Evolutionary conservation across 2,113 vertebrate genomes (phyloP).

Genomic region (Marmota flaviventris): DNA sequence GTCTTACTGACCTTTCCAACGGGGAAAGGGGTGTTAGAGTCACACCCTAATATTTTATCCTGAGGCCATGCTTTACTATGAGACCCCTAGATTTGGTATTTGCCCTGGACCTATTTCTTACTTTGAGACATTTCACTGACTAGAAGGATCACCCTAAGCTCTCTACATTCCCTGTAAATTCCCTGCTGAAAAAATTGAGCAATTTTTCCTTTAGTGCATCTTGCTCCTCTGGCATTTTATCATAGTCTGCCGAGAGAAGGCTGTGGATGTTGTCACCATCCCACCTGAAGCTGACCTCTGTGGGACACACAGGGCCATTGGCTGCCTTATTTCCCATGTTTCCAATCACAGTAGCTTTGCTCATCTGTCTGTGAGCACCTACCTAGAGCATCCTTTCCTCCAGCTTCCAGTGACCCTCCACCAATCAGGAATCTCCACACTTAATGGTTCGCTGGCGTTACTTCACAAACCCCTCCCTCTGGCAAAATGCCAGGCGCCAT

Average conservation of each 20-base stretch:
- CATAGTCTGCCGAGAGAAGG: background rate
- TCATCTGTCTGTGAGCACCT: background rate
- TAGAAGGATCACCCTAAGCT: background rate
- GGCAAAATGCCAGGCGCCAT: too few relatives aligned
- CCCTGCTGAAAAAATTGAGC: background rate
- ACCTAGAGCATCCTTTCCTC: too few relatives aligned
- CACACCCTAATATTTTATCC: background rate
- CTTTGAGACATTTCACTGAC: background rate
- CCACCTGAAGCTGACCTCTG: background rate
- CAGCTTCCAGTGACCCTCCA: background rate
- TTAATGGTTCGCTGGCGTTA: too few relatives aligned
- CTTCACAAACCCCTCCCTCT: too few relatives aligned
- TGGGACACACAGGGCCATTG: background rate
- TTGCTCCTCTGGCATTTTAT: background rate
- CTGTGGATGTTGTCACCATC: background rate
- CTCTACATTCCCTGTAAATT: background rate
- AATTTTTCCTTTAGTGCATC: background rate
- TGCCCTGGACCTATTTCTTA: background rate
- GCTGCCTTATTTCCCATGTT: too few relatives aligned
- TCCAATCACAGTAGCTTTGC: too few relatives aligned
- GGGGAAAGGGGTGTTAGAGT: background rate
- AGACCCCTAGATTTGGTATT: background rate
- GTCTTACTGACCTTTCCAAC: background rate
- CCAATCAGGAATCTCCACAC: too few relatives aligned
- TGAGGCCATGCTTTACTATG: background rate